phyloP scores from a whole-genome alignment of 2,113 vertebrate genomes.

The Zosterops borbonicus region DNA sequence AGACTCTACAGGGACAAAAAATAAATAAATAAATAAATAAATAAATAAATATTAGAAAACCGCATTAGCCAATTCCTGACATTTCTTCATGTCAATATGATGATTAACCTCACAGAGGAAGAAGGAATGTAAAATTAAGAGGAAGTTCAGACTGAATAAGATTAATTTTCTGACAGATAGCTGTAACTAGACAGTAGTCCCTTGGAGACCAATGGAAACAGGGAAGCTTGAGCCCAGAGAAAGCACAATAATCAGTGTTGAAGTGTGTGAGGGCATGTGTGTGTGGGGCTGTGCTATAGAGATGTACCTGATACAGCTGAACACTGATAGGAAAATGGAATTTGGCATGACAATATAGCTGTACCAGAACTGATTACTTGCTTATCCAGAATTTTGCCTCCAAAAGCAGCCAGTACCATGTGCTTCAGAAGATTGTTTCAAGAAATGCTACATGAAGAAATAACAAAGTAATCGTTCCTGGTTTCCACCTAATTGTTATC shows the following conservation, averaged over 20 bases:
- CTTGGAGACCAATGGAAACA: not conserved
- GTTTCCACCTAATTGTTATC: not conserved
- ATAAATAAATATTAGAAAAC: not conserved
- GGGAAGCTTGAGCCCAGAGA: not conserved
- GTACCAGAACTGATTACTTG: not conserved
- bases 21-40: not conserved
- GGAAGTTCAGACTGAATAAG: not conserved
- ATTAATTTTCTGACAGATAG: conserved; percentile 13
- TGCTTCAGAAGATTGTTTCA: not conserved
- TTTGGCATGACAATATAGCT: not conserved
- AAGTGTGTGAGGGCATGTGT: not conserved
- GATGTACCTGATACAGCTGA: not conserved
- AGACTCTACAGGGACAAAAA: conserved; percentile 69
- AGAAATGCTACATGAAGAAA: not conserved
- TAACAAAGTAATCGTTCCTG: not conserved
- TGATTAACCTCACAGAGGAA: not conserved
- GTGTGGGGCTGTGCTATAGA: not conserved
- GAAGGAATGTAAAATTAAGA: not conserved
- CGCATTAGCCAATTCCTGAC: not conserved
- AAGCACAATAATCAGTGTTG: not conserved
- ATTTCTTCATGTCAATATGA: not conserved
- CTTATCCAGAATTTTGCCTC: not conserved
- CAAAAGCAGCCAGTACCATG: not conserved
- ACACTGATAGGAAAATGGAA: not conserved
- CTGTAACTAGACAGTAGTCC: not conserved